Base-by-base conservation (phyloP, 2,113 vertebrate species). In the Eulemur rufifrons region DNA sequence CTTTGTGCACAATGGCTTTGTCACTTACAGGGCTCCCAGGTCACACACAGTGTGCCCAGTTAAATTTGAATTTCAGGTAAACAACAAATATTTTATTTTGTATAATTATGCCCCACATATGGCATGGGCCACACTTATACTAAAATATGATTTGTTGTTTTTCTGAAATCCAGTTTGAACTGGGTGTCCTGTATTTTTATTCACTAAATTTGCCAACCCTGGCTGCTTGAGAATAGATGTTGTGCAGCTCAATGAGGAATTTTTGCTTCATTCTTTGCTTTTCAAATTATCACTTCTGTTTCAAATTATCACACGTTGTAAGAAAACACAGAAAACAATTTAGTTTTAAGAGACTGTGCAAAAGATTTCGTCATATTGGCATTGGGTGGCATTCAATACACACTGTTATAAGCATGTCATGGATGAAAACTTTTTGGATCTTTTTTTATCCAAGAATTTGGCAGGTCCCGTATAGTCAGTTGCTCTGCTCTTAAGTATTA, bases 1-100 rank as follows among this genome's bases (percentile, higher is more conserved):
- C 27, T 71, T 23, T 27, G 2, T 27, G 25, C 45, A 6, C 4
- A 5, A 14, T 4, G 64, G 11, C 2, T 0, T 1, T 10, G 5
- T 34, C 4, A 6, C 21, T 18, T 11, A 25, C 10, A 76, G 32
- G 32, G 73, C 3, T 1, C 3, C 34, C 29, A 25, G 50, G 59
- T 34, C 47, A 42, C 3, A 9, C 2, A 15, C 20, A 42, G 7
- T 9, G 29, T 3, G 4, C 23, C 17, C 25, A 39, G 32, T 61
- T 52, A 68, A 20, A 63, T 34, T 3, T 39, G 29, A 63, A 54
- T 86, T 74, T 83, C 32, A 21, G 12, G 47, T n/a, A 63, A 83
- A 54, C 5, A 47, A 9, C 34, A 74, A 17, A 23, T 21, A 25
- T 23, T n/a, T 47, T 34, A 23, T n/a, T 56, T 76, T 34, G 27